A percentile compares a stretch with the other conserved stretches of the same genome.
These are phyloP conservation scores for Alethe castanea DNA, from an alignment of 2,113 vertebrate genomes.

Conservation along the genomic window DNA sequence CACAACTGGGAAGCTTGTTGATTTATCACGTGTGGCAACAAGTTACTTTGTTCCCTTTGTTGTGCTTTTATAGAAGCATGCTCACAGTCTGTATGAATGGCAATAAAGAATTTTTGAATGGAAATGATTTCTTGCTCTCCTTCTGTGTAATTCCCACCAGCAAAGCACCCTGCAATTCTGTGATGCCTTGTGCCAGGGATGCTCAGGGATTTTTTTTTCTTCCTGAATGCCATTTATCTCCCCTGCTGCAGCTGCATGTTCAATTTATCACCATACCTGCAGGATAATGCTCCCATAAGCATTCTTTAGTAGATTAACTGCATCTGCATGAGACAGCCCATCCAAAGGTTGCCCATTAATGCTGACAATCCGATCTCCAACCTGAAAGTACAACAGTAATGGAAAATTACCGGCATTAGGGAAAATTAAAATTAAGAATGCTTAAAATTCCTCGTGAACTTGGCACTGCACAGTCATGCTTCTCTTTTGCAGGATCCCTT, in stretches of 20 bases:
- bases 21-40: conserved; percentile 69
- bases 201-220: background rate
- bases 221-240: conserved; percentile 72
- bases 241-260: conserved; percentile 61
- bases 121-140: conserved; percentile 73
- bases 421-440: conserved; percentile 73
- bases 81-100: conserved; percentile 59
- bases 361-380: conserved; percentile 94
- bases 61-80: conserved; percentile 45
- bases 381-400: conserved; percentile 75
- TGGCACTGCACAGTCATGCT: conserved; percentile 28
- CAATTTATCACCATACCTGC: conserved; percentile 82
- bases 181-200: conserved; percentile 57
- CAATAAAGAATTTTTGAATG: conserved; percentile 72
- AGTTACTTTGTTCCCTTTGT: conserved; percentile 70
- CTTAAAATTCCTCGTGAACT: conserved; percentile 61
- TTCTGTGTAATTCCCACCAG: conserved; percentile 64
- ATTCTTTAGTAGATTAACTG: conserved; percentile 91
- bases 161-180: conserved; percentile 45
- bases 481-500: conserved; percentile 52
- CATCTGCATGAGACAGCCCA: conserved; percentile 85
- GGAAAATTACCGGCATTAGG: conserved; percentile 73
- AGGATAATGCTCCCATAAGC: conserved; percentile 87
- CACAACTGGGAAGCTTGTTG: conserved; percentile 52
- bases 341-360: conserved; percentile 89